Conservation (phyloP, 2,113 vertebrate genomes). For the Scomber colias region DNA sequence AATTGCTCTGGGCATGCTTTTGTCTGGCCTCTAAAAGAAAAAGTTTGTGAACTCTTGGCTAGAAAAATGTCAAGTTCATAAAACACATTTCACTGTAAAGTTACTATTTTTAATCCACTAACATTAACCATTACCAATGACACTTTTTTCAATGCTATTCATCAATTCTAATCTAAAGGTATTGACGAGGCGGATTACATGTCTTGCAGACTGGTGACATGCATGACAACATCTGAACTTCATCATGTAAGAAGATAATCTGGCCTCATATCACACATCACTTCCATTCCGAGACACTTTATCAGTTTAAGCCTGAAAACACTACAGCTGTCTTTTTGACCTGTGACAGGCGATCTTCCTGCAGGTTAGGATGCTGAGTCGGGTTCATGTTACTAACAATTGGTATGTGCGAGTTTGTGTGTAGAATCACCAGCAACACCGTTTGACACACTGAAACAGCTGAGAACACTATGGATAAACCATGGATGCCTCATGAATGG, state of each 20-base stretch:
- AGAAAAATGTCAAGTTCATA: conserved; percentile 17
- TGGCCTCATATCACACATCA: conserved; percentile 32
- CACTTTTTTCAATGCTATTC: neutral
- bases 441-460: conserved; percentile 78
- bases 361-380: conserved; percentile 76
- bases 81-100: conserved; percentile 11
- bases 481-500: conserved; percentile 29
- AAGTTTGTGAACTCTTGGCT: neutral
- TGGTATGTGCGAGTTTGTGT: conserved; percentile 67
- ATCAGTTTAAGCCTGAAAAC: conserved; percentile 60
- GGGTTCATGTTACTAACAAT: conserved; percentile 80
- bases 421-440: conserved; percentile 47
- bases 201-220: neutral
- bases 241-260: conserved; percentile 64
- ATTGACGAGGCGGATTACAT: neutral
- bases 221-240: conserved; percentile 46
- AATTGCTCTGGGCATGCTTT: conserved; percentile 38
- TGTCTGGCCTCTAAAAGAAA: conserved; percentile 15
- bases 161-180: neutral
- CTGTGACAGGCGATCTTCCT: conserved; percentile 59
- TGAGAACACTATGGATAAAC: conserved; percentile 71
- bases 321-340: conserved; percentile 75
- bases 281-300: conserved; percentile 59
- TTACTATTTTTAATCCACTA: neutral
- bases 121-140: no score